Conservation (phyloP, 1,140 invertebrate genomes). For the Doryteuthis pealeii region DNA sequence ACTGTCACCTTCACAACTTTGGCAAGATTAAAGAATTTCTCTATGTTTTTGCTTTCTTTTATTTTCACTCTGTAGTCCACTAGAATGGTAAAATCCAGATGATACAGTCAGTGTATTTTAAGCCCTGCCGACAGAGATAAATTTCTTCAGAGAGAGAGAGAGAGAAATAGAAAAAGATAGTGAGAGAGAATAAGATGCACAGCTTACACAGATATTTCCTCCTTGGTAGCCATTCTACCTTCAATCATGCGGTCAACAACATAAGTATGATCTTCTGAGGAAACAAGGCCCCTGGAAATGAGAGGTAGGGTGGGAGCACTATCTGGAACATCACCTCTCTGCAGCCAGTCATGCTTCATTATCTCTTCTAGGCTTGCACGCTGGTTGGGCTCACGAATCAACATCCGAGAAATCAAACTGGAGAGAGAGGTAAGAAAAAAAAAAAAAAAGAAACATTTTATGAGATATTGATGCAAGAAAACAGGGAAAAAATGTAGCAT, state of each 20-base stretch:
- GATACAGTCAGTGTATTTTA: no score
- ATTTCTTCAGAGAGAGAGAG: no score
- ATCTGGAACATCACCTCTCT: constrained; percentile 19
- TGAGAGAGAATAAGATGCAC: neutral
- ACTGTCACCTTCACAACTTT: no score
- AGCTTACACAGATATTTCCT: constrained; percentile 72
- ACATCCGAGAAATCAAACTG: constrained; percentile 87
- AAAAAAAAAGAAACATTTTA: neutral
- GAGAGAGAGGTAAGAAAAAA: constrained; percentile 30
- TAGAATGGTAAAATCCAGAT: no score
- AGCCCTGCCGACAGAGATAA: no score
- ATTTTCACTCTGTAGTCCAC: no score
- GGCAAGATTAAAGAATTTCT: no score
- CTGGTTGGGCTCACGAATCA: constrained; percentile 88
- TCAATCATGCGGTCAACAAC: constrained; percentile 97
- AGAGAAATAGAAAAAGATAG: constrained; percentile 65
- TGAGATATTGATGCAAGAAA: neutral
- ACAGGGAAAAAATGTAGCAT: neutral
- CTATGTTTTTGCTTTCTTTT: no score
- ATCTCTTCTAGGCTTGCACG: constrained; percentile 87
- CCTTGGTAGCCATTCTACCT: constrained; percentile 88
- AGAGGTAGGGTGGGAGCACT: constrained; percentile 67
- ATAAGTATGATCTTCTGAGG: constrained; percentile 87
- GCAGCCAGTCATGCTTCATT: constrained; percentile 80
- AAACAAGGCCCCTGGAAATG: constrained; percentile 78